Conservation (phyloP, 2,888 invertebrate genomes). For the Meta bourneti region DNA sequence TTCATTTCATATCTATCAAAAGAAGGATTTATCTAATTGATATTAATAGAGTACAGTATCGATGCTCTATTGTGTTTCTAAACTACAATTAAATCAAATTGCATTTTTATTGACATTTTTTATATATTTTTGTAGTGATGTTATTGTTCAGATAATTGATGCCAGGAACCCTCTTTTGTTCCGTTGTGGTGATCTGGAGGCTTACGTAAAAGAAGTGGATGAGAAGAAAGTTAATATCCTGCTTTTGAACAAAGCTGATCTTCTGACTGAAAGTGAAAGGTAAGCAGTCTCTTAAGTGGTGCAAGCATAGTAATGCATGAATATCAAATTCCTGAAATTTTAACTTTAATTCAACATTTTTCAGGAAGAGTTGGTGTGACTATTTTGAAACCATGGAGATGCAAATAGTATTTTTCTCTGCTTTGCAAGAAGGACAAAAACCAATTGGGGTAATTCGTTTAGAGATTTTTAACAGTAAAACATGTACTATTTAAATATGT, state of each 20-base stretch:
- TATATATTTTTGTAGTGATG: conserved; percentile 86
- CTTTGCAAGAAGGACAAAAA: conserved; percentile 83
- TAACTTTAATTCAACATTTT: neutral
- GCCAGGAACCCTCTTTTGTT: conserved; percentile 97
- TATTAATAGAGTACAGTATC: no score
- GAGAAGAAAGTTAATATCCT: conserved; percentile 88
- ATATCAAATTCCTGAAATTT: neutral
- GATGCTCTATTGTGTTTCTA: no score
- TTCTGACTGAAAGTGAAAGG: conserved; percentile 90
- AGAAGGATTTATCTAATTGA: no score
- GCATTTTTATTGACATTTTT: no score
- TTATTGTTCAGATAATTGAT: conserved; percentile 96
- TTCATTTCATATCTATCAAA: no score
- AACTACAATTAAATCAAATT: no score
- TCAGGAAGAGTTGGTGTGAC: conserved; percentile 87
- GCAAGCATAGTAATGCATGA: neutral
- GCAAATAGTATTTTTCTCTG: conserved; percentile 94
- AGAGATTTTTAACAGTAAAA: no score
- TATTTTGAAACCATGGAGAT: conserved; percentile 89
- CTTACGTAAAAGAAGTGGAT: conserved; percentile 90
- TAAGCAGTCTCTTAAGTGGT: conserved; percentile 57
- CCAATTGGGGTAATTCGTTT: conserved; percentile 54
- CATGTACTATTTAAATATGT: neutral
- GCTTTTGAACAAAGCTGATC: conserved; percentile 97
- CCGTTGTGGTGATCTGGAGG: conserved; percentile 94